Evolutionary conservation across 2,797 vertebrate species (phyloP), one percentile per base, ranked within the genome.

Genomic region (Capromys pilorides): DNA sequence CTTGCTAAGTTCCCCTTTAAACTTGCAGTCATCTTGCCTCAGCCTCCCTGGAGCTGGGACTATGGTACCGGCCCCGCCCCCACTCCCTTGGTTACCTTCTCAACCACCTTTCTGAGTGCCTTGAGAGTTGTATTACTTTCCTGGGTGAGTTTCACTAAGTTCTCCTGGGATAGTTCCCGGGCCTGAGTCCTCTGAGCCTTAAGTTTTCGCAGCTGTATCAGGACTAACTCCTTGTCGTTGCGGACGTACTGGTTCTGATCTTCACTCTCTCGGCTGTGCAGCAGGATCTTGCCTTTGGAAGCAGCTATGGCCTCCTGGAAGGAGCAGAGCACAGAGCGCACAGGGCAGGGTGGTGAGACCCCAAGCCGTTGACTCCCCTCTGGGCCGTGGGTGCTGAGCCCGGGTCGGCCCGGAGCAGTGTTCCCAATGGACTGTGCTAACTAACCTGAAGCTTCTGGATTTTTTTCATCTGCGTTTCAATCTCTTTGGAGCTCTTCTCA

Each of bases 391-490:
- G 57, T 45, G 79, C 39, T 8, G 28, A 88, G 71, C 39, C 82
- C 77, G 57, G 39, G 41, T 31, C 41, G 8, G 11, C 10, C 26
- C 28, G 49, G 31, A 83, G 51, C 83, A 31, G 13, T 6, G 0
- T 67, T 59, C 82, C 64, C 8, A 10, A 39, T 1, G 45, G 45
- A 8, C 19, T 57, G 21, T 49, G 83, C 96, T 87, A 19, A 99
- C 96, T 87, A 19, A 99, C 99, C 98, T 99, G 99, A 21, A 99
- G 97, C 81, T 97, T 98, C 95, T 98, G 98, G 93, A 99, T 97
- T 97, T 96, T 99, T 95, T 97, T 98, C 59, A 98, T 97, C 96
- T 99, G 98, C 1, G 0, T 45, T 13, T 98, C 98, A 2, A 99
- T 98, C 94, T 99, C 99, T 90, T 95, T 96, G 81, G 98, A 97